Base-by-base conservation (phyloP, 2,113 vertebrate genomes). In the Pyrgilauda ruficollis region DNA sequence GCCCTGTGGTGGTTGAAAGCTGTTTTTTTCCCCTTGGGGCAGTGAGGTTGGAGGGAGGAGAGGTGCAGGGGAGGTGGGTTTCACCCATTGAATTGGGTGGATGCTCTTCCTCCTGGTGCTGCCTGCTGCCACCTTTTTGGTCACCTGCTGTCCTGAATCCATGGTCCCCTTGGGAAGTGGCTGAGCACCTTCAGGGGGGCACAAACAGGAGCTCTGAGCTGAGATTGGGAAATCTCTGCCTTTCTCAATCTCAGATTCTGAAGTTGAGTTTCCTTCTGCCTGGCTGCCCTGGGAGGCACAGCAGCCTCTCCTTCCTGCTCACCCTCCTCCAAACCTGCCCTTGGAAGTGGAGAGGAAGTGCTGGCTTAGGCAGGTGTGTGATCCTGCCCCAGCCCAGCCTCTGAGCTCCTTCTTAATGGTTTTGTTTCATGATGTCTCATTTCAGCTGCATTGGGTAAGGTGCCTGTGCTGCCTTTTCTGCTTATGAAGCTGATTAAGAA, bases 131-230 rank as follows among this genome's bases (percentile, higher is more conserved):
- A 6, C 23, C 31, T 14, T 0, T 13, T 10, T 7, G 47, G n/a
- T 19, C 17, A 6, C 87, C n/a, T 0, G 0, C 44, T n/a, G 31
- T 70, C 27, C 49, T 53, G 30, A 39, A 23, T 0, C 0, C 30
- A 1, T 7, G 0, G 14, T 6, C 9, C 59, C 53, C 73, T 13
- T 3, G 61, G 47, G 69, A 18, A 18, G 13, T 12, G 37, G 21
- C 27, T 30, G 76, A 11, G 24, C 53, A 5, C 55, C 72, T 49
- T 14, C 55, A 2, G 17, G 2, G 1, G 10, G 44, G 22, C 55
- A 66, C 72, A 22, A 21, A 44, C 1, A 73, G 49, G 33, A 74
- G 24, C 61, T 63, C 69, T 13, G 53, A 66, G 61, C 68, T 17
- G 59, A n/a, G 70, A 1, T 0, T 21, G 50, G 35, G 69, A 52